Evolutionary conservation across 2,113 vertebrate species (phyloP), one percentile per base, ranked within the genome.

Genomic region (Oncorhynchus clarkii): DNA sequence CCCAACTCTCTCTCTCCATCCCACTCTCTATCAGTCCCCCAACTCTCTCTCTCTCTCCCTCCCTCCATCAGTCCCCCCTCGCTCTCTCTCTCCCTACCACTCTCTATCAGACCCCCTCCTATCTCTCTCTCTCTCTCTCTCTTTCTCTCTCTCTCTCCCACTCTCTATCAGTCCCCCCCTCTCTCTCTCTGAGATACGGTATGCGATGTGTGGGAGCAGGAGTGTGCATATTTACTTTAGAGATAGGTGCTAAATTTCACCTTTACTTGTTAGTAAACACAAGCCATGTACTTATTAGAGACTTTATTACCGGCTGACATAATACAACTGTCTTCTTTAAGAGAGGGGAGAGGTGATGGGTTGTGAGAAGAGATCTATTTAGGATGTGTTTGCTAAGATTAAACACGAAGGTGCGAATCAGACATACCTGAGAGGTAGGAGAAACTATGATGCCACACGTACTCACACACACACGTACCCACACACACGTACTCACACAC

Each of bases 201-300:
- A 11, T 31, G 78, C 3, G 67, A 83, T 62, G 77, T 86, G 82
- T 88, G 88, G 78, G 84, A 89, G 78, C 88, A 88, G 78, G 84
- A 89, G 78, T 84, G 80, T 68, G 85, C 81, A 87, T 88, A 89
- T 93, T 92, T 91, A 88, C 72, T 78, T 77, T 76, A 6, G 48
- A 80, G 27, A 74, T 72, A 91, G 86, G 86, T 90, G 71, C 60
- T 89, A 91, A 88, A 86, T 91, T 90, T 91, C 80, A 86, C 73
- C 73, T 27, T 73, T 84, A 66, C 82, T 87, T 89, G 66, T 88
- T 88, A 84, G 79, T 90, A 88, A 91, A 91, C 78, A 90, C 26
- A 34, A 79, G 77, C 49, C 73, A 77, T 77, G 69, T 85, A 85
- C 74, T 65, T 84, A 83, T 71, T 79, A 82, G 29, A 70, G 74